Evolutionary conservation across 2,888 invertebrate genomes (phyloP), one percentile per base, ranked within the genome.

Genomic region (Exocentrus adspersus): DNA sequence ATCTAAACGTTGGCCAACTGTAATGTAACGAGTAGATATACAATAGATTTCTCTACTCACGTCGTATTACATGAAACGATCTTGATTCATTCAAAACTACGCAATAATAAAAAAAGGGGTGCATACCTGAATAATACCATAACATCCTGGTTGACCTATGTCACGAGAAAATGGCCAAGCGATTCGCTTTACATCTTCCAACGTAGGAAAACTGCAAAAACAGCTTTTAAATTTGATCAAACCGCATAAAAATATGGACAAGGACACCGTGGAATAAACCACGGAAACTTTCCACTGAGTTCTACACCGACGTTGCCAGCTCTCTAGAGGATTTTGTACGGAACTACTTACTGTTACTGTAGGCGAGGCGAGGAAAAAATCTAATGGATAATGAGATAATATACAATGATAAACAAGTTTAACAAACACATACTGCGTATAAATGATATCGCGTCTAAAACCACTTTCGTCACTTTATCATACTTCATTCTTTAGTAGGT

Each of bases 181-280:
- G 37, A n/a, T n/a, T 14, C 24, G 42, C 52, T 28, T 7, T 41
- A 61, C 60, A 53, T 46, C 14, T 37, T 43, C 16, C 24, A 20
- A 59, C 60, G 43, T 21, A 50, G 16, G 45, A 51, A 54, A 61
- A 59, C 45, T 56, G 50, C 42, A 58, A 61, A 59, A 65, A 62
- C 62, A 56, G 65, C 65, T 57, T 64, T 61, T 63, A 63, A 64
- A 64, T 64, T 67, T 52, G 64, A 62, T 65, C 63, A 57, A 66
- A 67, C 65, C 61, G 56, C 60, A 65, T 69, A 69, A 69, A 69
- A 67, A 69, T 69, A 69, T 60, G 67, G 60, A 65, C 67, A 67
- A 67, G 67, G 67, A 67, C 69, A 64, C 64, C 52, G 52, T 53
- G 30, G 61, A 69, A 65, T 67, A 69, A 67, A 69, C 67, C 67